These are phyloP conservation scores for Melinopterus prodromus DNA, from an alignment of 2,888 invertebrate genomes.

Conservation along the genomic window DNA sequence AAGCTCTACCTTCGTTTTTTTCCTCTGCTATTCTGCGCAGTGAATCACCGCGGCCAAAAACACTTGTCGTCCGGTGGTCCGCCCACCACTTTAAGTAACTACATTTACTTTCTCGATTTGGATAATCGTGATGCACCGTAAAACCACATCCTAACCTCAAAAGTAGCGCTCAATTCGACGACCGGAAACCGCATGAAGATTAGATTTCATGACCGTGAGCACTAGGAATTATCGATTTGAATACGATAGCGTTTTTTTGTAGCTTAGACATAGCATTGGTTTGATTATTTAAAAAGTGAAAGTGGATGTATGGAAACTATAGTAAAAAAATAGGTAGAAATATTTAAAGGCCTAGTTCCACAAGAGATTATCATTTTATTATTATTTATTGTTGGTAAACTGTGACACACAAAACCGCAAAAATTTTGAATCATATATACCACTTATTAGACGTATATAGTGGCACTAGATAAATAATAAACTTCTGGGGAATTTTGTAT, in stretches of 20 bases:
- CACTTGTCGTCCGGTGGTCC: background rate
- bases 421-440: too few species aligned
- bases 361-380: too few species aligned
- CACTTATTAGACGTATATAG: too few species aligned
- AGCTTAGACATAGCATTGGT: background rate
- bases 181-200: background rate
- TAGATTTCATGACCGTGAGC: background rate
- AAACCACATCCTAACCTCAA: background rate
- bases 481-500: too few species aligned
- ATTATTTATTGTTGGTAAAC: too few species aligned
- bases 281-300: background rate
- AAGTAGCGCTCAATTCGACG: background rate
- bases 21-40: background rate
- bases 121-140: background rate
- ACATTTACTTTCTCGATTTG: background rate
- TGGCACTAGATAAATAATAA: too few species aligned
- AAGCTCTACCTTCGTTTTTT: background rate
- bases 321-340: too few species aligned
- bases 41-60: background rate
- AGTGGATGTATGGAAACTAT: background rate
- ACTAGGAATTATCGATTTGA: background rate
- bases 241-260: background rate
- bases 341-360: too few species aligned
- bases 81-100: background rate
- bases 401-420: too few species aligned